These are phyloP conservation scores for Buathra laborator DNA, from an alignment of 2,888 invertebrate species.

Conservation along the genomic window DNA sequence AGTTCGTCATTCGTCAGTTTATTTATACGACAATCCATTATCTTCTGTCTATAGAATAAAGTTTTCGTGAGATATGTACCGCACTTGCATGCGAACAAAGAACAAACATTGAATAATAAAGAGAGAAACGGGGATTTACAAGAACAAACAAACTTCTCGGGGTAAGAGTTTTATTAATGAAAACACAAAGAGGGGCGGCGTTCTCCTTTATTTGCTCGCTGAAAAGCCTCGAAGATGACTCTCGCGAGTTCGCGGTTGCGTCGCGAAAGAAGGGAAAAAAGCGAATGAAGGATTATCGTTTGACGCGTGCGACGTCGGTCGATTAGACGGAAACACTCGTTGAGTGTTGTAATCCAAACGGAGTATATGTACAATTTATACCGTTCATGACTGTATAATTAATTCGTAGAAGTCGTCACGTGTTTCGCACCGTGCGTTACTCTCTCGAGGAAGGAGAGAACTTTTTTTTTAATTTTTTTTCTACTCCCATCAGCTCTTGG, in stretches of 20 bases:
- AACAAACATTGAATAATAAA: not conserved
- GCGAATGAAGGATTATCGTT: constrained; percentile 32
- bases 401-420: constrained; percentile 60
- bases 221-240: constrained; percentile 10
- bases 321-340: constrained; percentile 38
- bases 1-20: not conserved
- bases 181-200: not conserved
- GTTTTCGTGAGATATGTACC: not conserved
- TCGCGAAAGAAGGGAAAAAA: not conserved
- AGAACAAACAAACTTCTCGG: constrained; percentile 6
- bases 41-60: not conserved
- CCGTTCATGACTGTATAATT: constrained; percentile 57
- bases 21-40: not conserved
- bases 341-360: constrained; percentile 46
- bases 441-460: not conserved
- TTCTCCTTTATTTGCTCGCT: not conserved
- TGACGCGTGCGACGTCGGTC: constrained; percentile 25
- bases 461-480: not conserved
- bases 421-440: constrained; percentile 31
- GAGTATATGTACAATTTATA: constrained; percentile 4
- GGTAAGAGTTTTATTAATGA: not conserved
- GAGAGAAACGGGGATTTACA: not conserved
- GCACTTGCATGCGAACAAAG: not conserved
- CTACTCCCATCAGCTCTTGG: not conserved
- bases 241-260: not conserved